Evolutionary conservation across 2,888 invertebrate species (phyloP).

Genomic region (Ichneumoninae sp.): DNA sequence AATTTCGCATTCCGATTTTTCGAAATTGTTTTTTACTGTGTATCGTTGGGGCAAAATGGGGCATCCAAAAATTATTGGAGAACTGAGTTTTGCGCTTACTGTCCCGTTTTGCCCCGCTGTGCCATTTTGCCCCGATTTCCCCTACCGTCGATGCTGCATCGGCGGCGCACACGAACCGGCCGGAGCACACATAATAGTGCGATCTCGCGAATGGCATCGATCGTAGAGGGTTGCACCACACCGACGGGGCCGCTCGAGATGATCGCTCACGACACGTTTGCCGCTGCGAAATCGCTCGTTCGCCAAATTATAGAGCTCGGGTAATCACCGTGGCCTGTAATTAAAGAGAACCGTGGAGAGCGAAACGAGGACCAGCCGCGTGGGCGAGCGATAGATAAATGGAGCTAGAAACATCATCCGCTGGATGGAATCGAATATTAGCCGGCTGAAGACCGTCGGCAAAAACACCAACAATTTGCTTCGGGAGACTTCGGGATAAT

Average conservation of each 20-base stretch:
- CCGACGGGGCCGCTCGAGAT: background rate
- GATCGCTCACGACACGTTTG: constrained; percentile 10
- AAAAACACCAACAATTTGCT: background rate
- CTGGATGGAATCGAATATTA: too few species aligned
- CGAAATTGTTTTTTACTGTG: too few species aligned
- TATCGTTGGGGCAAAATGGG: too few species aligned
- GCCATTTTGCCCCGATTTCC: too few species aligned
- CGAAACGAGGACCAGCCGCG: constrained; percentile 18
- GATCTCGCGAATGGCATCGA: constrained; percentile 40
- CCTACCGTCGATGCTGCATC: background rate
- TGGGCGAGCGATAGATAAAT: constrained; percentile 29
- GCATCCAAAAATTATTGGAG: too few species aligned
- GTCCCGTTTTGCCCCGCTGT: too few species aligned
- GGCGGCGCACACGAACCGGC: constrained; percentile 14
- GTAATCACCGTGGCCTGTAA: constrained; percentile 11
- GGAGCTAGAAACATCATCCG: background rate
- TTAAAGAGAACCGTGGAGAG: constrained; percentile 15
- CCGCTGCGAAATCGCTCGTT: constrained; percentile 19
- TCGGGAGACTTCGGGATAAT: too few species aligned
- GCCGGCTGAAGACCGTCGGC: background rate
- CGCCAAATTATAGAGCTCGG: constrained; percentile 10
- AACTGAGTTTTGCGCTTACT: too few species aligned
- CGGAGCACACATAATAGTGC: constrained; percentile 15
- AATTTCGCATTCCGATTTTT: too few species aligned
- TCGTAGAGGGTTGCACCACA: constrained; percentile 7